Conservation (phyloP, 1,140 invertebrate species). For the Oreohelix idahoensis region DNA sequence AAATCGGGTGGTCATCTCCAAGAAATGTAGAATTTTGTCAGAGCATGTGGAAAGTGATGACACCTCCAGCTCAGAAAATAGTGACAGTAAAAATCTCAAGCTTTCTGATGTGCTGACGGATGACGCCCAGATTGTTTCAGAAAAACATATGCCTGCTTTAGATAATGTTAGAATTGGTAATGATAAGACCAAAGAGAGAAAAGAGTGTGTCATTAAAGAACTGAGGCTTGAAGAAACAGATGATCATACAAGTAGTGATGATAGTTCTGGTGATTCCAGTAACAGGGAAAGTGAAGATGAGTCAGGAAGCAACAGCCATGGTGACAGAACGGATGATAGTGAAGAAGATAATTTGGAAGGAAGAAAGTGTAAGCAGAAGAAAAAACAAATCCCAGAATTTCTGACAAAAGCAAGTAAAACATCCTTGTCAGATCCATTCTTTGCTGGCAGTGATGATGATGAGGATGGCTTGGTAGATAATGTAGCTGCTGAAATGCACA, state of each 20-base stretch:
- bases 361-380: not conserved
- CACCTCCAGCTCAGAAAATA: not conserved
- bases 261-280: slow-evolving; percentile 4
- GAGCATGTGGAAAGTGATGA: not conserved
- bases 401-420: not conserved
- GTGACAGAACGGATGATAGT: not conserved
- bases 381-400: slow-evolving; percentile 12
- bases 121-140: not conserved
- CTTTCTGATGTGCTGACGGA: not conserved
- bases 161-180: not conserved
- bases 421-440: slow-evolving; percentile 1
- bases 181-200: slow-evolving; percentile 13
- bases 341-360: not conserved
- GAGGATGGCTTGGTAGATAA: not conserved
- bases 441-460: slow-evolving; percentile 21
- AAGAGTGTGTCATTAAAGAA: slow-evolving; percentile 36
- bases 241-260: slow-evolving; percentile 32
- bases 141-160: not conserved
- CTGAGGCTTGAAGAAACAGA: slow-evolving; percentile 12
- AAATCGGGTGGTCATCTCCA: not conserved
- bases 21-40: not conserved
- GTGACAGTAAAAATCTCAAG: too few species aligned
- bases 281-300: not conserved
- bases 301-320: not conserved
- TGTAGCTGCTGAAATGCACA: not conserved